phyloP scores from a whole-genome alignment of 2,113 vertebrate species.

The Lepus timidus region DNA sequence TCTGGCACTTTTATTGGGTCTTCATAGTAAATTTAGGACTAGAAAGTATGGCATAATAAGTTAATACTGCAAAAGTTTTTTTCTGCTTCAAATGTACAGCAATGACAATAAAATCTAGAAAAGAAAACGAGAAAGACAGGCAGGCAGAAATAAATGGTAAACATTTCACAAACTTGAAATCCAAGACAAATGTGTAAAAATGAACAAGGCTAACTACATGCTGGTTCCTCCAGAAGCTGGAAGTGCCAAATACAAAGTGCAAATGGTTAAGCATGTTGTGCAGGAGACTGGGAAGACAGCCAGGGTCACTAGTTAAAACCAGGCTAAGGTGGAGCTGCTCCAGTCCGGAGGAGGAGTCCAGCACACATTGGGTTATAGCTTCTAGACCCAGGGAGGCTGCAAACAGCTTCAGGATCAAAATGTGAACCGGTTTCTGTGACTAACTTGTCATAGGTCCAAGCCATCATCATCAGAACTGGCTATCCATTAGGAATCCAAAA shows the following conservation, averaged over 20 bases:
- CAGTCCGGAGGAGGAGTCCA: not conserved
- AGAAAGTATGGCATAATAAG: not conserved
- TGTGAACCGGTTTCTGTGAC: not conserved
- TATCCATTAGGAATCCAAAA: not conserved
- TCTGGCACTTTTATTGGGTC: not conserved
- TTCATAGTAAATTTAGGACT: not conserved
- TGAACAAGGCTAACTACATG: not conserved
- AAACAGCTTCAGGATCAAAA: not conserved
- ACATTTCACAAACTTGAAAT: not conserved
- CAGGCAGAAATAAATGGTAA: not conserved
- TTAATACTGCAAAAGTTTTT: not conserved
- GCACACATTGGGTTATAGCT: not conserved
- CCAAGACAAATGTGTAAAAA: not conserved
- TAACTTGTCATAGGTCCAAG: not conserved
- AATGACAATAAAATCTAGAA: not conserved
- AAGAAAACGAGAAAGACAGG: not conserved
- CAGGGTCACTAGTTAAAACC: not conserved
- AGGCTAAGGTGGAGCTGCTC: not conserved
- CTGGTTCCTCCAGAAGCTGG: not conserved
- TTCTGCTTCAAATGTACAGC: not conserved
- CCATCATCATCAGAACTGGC: not conserved
- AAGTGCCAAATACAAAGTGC: not conserved
- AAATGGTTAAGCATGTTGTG: not conserved
- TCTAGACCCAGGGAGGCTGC: not conserved
- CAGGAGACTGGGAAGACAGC: not conserved